phyloP scores from a whole-genome alignment of 2,888 invertebrate genomes.

The Trissolcus brochymenae region DNA sequence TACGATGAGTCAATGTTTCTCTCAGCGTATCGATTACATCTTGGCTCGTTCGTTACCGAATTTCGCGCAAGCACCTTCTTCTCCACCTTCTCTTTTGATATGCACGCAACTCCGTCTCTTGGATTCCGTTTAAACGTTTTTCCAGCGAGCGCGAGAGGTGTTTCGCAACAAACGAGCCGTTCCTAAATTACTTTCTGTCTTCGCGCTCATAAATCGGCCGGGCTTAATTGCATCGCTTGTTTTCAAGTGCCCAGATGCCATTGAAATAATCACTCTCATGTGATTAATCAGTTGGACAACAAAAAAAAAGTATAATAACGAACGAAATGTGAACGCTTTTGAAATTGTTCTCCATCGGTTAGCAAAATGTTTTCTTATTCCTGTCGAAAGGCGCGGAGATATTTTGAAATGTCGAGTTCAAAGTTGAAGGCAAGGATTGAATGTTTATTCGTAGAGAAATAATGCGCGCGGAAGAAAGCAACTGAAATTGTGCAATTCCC shows the following conservation, averaged over 20 bases:
- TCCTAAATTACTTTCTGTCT: conserved; percentile 46
- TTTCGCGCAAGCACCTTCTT: conserved; percentile 16
- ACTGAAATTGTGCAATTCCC: conserved; percentile 26
- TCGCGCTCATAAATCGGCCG: conserved; percentile 38
- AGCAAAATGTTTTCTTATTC: neutral
- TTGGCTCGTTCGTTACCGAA: conserved; percentile 12
- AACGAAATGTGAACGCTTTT: too few relatives aligned
- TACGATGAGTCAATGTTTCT: conserved; percentile 15
- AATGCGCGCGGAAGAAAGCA: too few relatives aligned
- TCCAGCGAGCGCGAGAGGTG: too few relatives aligned
- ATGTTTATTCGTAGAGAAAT: too few relatives aligned
- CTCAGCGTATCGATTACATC: conserved; percentile 22
- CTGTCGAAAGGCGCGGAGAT: too few relatives aligned
- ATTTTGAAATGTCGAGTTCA: too few relatives aligned
- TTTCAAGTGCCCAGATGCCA: neutral
- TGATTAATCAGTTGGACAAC: too few relatives aligned
- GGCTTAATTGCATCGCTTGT: conserved; percentile 36
- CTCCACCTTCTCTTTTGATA: neutral
- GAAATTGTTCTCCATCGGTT: too few relatives aligned
- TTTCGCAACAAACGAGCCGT: conserved; percentile 12
- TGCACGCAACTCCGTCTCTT: neutral
- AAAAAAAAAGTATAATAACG: too few relatives aligned
- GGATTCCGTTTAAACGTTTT: too few relatives aligned
- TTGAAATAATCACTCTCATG: conserved; percentile 65
- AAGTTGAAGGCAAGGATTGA: too few relatives aligned